Evolutionary conservation across 2,797 vertebrate species (phyloP).

Genomic region (Rhinogobio ventralis): DNA sequence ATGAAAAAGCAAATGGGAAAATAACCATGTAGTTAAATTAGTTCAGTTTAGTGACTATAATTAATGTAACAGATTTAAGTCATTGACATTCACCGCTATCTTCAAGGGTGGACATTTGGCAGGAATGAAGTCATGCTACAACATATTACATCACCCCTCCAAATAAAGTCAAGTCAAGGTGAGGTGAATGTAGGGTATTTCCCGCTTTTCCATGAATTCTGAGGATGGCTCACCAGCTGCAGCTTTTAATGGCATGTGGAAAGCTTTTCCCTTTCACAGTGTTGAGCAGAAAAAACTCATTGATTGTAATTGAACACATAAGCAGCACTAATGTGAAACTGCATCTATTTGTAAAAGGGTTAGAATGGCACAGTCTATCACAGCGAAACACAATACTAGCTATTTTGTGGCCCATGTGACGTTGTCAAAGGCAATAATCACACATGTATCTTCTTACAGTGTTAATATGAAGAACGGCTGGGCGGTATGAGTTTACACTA

Average conservation of each 20-base stretch:
- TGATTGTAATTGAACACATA: constrained; percentile 19
- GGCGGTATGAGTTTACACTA: too few species aligned
- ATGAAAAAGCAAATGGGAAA: background rate
- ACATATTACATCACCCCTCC: constrained; percentile 29
- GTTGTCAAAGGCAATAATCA: background rate
- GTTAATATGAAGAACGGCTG: background rate
- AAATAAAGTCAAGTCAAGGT: constrained; percentile 43
- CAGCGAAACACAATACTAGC: background rate
- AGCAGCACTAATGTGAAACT: constrained; percentile 11
- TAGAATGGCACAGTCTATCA: background rate
- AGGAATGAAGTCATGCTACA: constrained; percentile 17
- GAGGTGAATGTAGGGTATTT: constrained; percentile 22
- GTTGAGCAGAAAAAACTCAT: background rate
- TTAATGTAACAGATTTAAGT: background rate
- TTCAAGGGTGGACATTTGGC: constrained; percentile 29
- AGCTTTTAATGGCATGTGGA: constrained; percentile 34
- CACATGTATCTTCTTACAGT: background rate
- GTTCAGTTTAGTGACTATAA: constrained; percentile 9
- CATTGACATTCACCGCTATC: constrained; percentile 26
- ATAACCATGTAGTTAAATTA: background rate
- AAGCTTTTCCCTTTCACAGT: constrained; percentile 8
- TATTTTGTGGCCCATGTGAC: background rate
- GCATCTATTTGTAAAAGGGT: constrained; percentile 24
- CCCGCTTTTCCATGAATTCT: constrained; percentile 7
- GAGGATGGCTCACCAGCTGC: constrained; percentile 1